Evolutionary conservation across 35 echinoderm and acorn worm species (phyloP).

Genomic region (Diadema setosum): DNA sequence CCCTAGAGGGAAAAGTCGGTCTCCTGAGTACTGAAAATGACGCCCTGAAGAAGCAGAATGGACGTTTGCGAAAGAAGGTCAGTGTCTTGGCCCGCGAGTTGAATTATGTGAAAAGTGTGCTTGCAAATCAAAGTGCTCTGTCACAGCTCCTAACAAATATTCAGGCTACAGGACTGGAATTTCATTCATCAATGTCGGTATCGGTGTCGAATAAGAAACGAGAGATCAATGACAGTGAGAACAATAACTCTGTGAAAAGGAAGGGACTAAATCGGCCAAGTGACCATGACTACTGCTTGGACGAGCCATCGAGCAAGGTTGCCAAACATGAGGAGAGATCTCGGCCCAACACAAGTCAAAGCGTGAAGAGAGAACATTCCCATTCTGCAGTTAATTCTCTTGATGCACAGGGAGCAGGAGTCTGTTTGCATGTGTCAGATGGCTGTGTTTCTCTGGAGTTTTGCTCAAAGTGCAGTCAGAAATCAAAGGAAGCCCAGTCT

Average conservation of each 20-base stretch:
- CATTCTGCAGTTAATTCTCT: too few species aligned
- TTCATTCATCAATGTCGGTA: conserved; percentile 47
- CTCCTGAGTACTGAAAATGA: conserved; percentile 40
- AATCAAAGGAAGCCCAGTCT: conserved; percentile 58
- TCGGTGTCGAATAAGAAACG: conserved; percentile 1
- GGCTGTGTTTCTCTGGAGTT: conserved; percentile 68
- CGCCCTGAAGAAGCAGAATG: conserved; percentile 13
- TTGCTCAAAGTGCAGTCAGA: conserved; percentile 59
- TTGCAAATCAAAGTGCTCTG: conserved; percentile 79
- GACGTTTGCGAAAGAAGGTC: conserved; percentile 19
- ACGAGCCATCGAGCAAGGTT: neutral
- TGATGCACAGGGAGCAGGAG: neutral
- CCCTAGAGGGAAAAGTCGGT: conserved; percentile 36
- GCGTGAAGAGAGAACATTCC: too few species aligned
- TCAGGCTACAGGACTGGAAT: conserved; percentile 40
- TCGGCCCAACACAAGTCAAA: too few species aligned
- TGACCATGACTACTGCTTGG: neutral
- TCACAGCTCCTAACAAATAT: conserved; percentile 52
- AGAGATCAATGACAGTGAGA: neutral
- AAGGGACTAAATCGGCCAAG: neutral
- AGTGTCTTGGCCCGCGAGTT: conserved; percentile 33
- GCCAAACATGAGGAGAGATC: neutral
- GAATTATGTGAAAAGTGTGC: conserved; percentile 72
- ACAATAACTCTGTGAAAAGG: neutral
- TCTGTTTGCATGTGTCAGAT: conserved; percentile 69